Evolutionary conservation across 2,113 vertebrate genomes (phyloP), one percentile per base, ranked within the genome.

Genomic region (Marcusenius ussheri): DNA sequence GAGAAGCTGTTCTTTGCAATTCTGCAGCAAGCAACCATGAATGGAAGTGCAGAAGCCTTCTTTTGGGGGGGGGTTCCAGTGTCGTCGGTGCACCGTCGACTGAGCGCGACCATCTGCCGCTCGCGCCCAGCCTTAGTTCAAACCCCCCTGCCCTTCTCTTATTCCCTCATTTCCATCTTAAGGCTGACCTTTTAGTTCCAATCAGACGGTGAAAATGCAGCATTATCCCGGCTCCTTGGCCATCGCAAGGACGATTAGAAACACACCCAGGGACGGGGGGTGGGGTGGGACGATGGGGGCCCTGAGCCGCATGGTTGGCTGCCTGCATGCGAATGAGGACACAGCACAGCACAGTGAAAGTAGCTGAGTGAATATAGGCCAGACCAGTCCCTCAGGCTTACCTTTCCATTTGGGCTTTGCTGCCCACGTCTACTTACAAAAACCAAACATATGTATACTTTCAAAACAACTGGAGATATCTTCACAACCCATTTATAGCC

Each of bases 221-320:
- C 91, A 91, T 94, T 93, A 94, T 95, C 90, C 90, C n/a, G 62
- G 90, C 88, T 93, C 90, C 92, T 91, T 94, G 92, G 90, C 93
- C 92, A 93, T 93, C 90, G 89, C 92, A 94, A 94, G 92, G 91
- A 93, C 90, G 91, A 94, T 94, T 94, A 95, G 92, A 90, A 88
- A 87, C 89, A 31, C 91, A 89, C 74, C 92, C 91, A 93, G 91
- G 89, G 91, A 93, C 92, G 91, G 92, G 50, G 50, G 13, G 3
- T 92, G 91, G 92, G 90, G 91, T 8, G 49, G 49, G 17, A 53
- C 17, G 51, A 93, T 91, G 92, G 91, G 92, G 90, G 92, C 92
- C 92, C 90, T 83, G 39, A 90, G 91, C 85, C 56, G 85, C 90
- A 91, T 90, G 91, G 91, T 91, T 91, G 49, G 85, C 89, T 90